Percentiles rank a stretch among this genome's conserved stretches.
Conservation (phyloP, 1,140 invertebrate species). For the Procambarus clarkii region DNA sequence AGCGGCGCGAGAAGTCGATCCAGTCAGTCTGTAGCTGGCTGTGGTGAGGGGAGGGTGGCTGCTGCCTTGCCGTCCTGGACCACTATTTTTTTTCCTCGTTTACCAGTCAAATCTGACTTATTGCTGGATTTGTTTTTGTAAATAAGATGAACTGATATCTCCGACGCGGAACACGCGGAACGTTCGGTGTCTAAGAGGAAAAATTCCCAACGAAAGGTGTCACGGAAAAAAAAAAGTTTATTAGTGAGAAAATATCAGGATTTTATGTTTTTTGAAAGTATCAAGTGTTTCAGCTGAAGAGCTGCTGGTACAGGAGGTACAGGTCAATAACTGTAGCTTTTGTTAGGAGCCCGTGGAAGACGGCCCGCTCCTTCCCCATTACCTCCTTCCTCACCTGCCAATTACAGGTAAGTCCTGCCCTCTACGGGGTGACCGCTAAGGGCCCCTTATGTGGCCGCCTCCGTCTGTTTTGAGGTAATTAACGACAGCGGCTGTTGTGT, state of each 20-base stretch:
- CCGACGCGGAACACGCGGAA: neutral
- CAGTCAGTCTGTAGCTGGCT: conserved; percentile 2
- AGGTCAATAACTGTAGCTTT: too few relatives aligned
- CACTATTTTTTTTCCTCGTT: neutral
- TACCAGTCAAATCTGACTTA: neutral
- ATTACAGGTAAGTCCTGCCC: too few relatives aligned
- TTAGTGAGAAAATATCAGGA: neutral
- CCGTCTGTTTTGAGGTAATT: too few relatives aligned
- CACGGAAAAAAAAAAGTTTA: neutral
- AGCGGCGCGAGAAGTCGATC: neutral
- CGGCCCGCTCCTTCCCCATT: too few relatives aligned
- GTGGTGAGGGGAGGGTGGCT: neutral
- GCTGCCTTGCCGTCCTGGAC: neutral
- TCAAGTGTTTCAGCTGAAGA: too few relatives aligned
- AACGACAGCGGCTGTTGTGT: too few relatives aligned
- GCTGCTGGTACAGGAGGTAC: too few relatives aligned
- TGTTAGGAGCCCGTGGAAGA: too few relatives aligned
- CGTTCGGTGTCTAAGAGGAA: neutral
- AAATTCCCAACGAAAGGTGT: neutral
- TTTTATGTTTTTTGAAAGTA: neutral
- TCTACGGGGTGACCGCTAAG: too few relatives aligned
- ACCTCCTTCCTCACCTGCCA: too few relatives aligned
- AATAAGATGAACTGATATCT: neutral
- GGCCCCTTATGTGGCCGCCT: too few relatives aligned
- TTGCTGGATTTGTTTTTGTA: neutral